Base-by-base conservation (phyloP, 2,888 invertebrate genomes). In the Cataglyphis altisquamis region DNA sequence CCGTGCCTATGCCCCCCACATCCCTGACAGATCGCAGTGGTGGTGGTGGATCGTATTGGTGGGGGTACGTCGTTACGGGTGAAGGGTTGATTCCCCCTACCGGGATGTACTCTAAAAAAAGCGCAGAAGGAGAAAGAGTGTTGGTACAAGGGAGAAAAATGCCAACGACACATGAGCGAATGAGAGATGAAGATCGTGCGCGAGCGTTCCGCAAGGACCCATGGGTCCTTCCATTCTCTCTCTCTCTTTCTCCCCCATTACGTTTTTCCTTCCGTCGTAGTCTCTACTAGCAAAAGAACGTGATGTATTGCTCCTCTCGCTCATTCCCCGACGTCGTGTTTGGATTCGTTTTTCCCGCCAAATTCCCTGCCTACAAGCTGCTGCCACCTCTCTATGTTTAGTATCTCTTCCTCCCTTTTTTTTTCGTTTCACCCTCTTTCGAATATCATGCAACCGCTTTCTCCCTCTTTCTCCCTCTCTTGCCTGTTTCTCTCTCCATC, bases 271-370 rank as follows among this genome's bases (percentile, higher is more conserved):
- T 85, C 86, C 84, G 72, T 63, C 39, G 74, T 55, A 66, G 88
- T 70, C 70, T 78, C 60, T 45, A 67, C 88, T 88, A 86, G 88
- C 90, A 91, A 90, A 92, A 92, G 92, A 91, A 91, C 90, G 92
- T 94, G 93, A 94, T 94, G 91, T 92, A 94, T 94, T 88, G 92
- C 92, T 86, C 87, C 89, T 90, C 90, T 91, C 89, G 90, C 90
- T 91, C 90, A 90, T 91, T 91, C 90, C 91, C 90, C 89, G 88
- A 89, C 90, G 88, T 89, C 88, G 90, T 92, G 91, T 94, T 93
- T 92, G 91, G 92, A 92, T 93, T 92, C 92, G 92, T 92, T 93
- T 94, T 94, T 93, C 94, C 93, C 94, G 94, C 94, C 93, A 93
- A 93, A 94, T 92, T 93, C 91, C 87, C 91, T 88, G 88, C 87